Evolutionary conservation across 2,113 vertebrate genomes (phyloP).

Genomic region (Mustela lutreola): DNA sequence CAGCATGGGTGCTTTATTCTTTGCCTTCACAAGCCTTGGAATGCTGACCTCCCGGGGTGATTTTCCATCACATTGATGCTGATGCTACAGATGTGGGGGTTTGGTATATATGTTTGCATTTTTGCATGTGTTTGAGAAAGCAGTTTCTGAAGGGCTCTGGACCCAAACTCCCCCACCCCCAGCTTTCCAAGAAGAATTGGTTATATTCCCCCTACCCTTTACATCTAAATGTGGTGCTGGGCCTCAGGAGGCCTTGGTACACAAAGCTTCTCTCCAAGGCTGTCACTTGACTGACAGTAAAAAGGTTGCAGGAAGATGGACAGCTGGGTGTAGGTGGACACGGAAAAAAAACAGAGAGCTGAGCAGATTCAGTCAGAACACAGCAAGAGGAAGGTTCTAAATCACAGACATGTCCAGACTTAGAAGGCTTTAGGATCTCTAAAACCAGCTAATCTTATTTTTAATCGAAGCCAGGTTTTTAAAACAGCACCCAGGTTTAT

Average conservation of each 20-base stretch:
- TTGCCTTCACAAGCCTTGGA: constrained; percentile 58
- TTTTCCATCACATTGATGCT: constrained; percentile 72
- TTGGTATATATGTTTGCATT: constrained; percentile 68
- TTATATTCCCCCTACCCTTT: constrained; percentile 29
- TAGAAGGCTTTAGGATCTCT: neutral
- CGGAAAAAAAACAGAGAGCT: constrained; percentile 80
- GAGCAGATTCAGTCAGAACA: constrained; percentile 82
- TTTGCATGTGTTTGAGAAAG: constrained; percentile 78
- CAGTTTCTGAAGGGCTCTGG: constrained; percentile 70
- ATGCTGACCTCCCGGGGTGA: constrained; percentile 66
- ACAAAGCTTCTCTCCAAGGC: constrained; percentile 85
- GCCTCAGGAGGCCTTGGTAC: constrained; percentile 83
- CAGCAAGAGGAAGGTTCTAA: constrained; percentile 55
- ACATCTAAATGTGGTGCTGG: constrained; percentile 82
- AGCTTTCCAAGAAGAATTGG: constrained; percentile 81
- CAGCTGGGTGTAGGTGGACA: constrained; percentile 89
- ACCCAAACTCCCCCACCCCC: constrained; percentile 65
- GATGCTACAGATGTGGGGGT: constrained; percentile 80
- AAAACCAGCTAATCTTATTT: neutral
- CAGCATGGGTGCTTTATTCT: constrained; percentile 73
- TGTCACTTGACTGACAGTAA: constrained; percentile 90
- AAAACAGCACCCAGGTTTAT: neutral
- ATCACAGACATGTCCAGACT: constrained; percentile 63
- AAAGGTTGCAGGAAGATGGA: constrained; percentile 89
- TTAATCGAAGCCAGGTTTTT: neutral